Base-by-base conservation (phyloP, 1,140 invertebrate genomes). In the Halictus rubicundus region DNA sequence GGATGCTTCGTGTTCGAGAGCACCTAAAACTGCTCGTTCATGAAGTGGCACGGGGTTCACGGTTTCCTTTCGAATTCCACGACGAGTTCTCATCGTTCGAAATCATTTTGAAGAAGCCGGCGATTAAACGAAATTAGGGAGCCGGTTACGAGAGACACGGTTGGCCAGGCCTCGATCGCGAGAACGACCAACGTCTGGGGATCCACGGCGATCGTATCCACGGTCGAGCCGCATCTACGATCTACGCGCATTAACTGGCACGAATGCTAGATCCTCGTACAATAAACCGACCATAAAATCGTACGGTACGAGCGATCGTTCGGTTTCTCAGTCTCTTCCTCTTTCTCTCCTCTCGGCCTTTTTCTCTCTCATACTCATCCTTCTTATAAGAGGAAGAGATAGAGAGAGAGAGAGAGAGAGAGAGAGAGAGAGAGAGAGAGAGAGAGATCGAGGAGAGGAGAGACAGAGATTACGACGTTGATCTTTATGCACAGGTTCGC, bases 261-360 rank as follows among this genome's bases (percentile, higher is more conserved):
- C 59, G 60, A 63, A 63, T 27, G 27, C 60, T 63, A 37, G 60
- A 32, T 63, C 27, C 60, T 63, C 60, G 60, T 63, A 63, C 25
- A 63, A 63, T 32, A 32, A 63, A 63, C 60, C 60, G 60, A 37
- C 25, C 32, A n/a, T 64, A 64, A 64, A 64, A 64, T 64, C 16
- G 61, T 39, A 39, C 61, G 32, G 61, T 39, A 39, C 61, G 32
- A 39, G 32, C 32, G 61, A 39, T 64, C 61, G 32, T n/a, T 32
- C 27, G 7, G 60, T 37, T 63, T 32, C 60, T 37, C 60, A 14
- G 16, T 25, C 16, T 63, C 27, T 19, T 63, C 27, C 14, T 32
- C 32, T 32, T n/a, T n/a, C n/a, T 32, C 32, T 9, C 14, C 23
- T 61, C 59, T 46, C 10, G 10, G 10, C 14, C 10, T 46, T 14